Conservation (phyloP, 2,113 vertebrate species). For the Steatornis caripensis region DNA sequence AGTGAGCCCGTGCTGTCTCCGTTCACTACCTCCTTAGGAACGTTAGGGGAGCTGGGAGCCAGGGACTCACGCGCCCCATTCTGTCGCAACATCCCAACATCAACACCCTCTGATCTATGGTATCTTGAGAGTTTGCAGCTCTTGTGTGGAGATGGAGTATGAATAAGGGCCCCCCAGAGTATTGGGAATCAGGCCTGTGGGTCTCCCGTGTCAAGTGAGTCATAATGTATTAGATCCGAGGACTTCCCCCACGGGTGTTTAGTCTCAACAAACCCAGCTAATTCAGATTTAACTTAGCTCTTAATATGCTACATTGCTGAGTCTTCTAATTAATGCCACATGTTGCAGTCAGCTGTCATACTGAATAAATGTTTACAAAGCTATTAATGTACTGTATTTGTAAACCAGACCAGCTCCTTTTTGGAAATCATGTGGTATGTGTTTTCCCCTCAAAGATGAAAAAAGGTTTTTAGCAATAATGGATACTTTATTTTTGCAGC, state of each 20-base stretch:
- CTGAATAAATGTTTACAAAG: constrained; percentile 86
- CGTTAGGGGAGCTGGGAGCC: not conserved
- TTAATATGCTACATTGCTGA: constrained; percentile 74
- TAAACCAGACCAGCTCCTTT: constrained; percentile 74
- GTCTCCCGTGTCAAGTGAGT: constrained; percentile 63
- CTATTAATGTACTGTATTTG: constrained; percentile 84
- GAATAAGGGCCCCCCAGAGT: constrained; percentile 45
- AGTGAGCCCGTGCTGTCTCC: rapidly evolving
- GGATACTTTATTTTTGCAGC: constrained; percentile 72
- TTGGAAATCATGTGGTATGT: constrained; percentile 77
- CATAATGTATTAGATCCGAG: constrained; percentile 69
- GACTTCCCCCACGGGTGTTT: constrained; percentile 71
- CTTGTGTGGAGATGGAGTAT: constrained; percentile 49
- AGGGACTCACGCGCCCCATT: not conserved
- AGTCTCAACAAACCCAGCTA: constrained; percentile 74
- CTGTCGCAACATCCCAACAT: constrained; percentile 33
- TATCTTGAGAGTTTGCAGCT: constrained; percentile 50
- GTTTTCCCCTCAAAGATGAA: constrained; percentile 78
- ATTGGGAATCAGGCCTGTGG: constrained; percentile 64
- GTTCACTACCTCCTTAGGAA: rapidly evolving
- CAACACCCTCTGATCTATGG: constrained; percentile 62
- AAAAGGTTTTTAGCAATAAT: constrained; percentile 70
- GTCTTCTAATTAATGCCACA: constrained; percentile 83
- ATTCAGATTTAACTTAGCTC: constrained; percentile 77
- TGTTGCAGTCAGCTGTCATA: constrained; percentile 80